phyloP scores from a whole-genome alignment of 2,113 vertebrate genomes.

The Antennarius striatus region DNA sequence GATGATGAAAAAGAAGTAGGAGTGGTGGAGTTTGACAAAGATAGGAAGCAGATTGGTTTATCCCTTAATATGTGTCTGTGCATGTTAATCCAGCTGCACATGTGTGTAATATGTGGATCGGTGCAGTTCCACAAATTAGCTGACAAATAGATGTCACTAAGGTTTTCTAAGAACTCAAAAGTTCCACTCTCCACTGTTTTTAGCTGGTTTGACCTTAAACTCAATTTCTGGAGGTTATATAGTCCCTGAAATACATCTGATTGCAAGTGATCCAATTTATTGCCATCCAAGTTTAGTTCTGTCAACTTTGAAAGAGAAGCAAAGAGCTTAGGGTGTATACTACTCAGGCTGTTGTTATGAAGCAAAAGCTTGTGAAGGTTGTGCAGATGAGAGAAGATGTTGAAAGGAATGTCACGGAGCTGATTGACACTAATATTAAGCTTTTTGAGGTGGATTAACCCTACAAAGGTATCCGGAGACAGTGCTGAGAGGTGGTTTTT shows the following conservation, averaged over 20 bases:
- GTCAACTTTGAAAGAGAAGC: conserved; percentile 30
- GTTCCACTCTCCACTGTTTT: conserved; percentile 38
- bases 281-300: conserved; percentile 70
- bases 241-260: conserved; percentile 55
- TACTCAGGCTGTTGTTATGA: conserved; percentile 57
- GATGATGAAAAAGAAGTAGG: not conserved
- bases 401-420: conserved; percentile 33
- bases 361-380: conserved; percentile 61
- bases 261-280: conserved; percentile 48
- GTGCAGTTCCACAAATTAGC: conserved; percentile 72
- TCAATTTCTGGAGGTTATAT: conserved; percentile 50
- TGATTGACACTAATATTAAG: conserved; percentile 64
- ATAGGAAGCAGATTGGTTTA: conserved; percentile 33
- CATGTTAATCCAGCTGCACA: conserved; percentile 60
- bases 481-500: conserved; percentile 49
- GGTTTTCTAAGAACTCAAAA: conserved; percentile 40
- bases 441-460: conserved; percentile 45
- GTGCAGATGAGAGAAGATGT: conserved; percentile 38
- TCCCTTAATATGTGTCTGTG: conserved; percentile 35
- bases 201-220: conserved; percentile 67
- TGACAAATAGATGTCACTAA: conserved; percentile 46
- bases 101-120: conserved; percentile 34
- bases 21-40: not conserved
- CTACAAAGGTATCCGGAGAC: conserved; percentile 27
- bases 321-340: conserved; percentile 49